Evolutionary conservation across 2,888 invertebrate species (phyloP).

Genomic region (Steinernema hermaphroditum): DNA sequence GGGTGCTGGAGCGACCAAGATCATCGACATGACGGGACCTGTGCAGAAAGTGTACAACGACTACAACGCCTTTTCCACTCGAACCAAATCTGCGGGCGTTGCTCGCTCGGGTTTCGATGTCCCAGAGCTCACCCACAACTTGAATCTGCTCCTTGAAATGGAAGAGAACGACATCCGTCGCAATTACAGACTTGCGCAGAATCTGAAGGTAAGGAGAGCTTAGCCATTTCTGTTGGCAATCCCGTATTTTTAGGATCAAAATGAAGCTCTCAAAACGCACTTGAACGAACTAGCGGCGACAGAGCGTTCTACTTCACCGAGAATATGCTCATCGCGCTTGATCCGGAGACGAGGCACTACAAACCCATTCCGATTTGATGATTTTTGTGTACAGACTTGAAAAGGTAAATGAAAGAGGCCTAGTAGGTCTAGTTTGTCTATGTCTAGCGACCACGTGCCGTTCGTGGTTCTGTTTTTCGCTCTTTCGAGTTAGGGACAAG

Average conservation of each 20-base stretch:
- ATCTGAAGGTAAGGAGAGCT: conserved; percentile 72
- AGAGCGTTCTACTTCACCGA: conserved; percentile 1
- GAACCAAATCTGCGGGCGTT: conserved; percentile 68
- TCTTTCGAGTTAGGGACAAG: too few relatives aligned
- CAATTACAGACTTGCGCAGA: conserved; percentile 78
- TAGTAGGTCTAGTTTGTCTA: too few relatives aligned
- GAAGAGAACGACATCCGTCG: conserved; percentile 92
- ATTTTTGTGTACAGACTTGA: too few relatives aligned
- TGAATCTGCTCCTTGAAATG: conserved; percentile 85
- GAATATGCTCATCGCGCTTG: neutral
- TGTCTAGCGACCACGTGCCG: too few relatives aligned
- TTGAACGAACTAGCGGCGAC: conserved; percentile 72
- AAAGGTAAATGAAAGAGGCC: too few relatives aligned
- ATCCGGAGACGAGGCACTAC: conserved; percentile 1
- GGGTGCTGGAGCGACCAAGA: conserved; percentile 69
- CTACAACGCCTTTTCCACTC: conserved; percentile 63
- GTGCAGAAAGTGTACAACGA: conserved; percentile 78
- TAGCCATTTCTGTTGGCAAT: too few relatives aligned
- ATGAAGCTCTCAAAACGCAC: conserved; percentile 80
- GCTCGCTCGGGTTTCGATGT: conserved; percentile 71
- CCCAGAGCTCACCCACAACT: conserved; percentile 88
- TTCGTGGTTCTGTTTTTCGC: too few relatives aligned
- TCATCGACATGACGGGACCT: conserved; percentile 97
- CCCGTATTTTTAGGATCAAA: conserved; percentile 75
- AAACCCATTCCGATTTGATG: neutral